phyloP scores from a whole-genome alignment of 2,888 invertebrate genomes.

The Slavum lentiscoides region DNA sequence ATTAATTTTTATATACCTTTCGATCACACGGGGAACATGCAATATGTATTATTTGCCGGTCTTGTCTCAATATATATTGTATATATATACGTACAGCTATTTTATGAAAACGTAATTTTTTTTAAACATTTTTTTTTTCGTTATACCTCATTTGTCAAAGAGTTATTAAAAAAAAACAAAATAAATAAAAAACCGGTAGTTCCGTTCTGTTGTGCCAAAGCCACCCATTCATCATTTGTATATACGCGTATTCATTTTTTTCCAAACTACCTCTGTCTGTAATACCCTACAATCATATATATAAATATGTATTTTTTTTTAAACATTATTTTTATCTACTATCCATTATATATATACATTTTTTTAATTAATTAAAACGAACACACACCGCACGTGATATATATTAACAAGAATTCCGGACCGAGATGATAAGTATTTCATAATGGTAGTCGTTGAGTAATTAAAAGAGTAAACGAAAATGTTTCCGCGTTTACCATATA shows the following conservation, averaged over 20 bases:
- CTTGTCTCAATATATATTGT: neutral
- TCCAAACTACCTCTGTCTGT: constrained; percentile 20
- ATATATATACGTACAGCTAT: neutral
- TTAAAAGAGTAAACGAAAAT: neutral
- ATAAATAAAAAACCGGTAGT: neutral
- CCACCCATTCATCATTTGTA: constrained; percentile 45
- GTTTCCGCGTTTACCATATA: neutral
- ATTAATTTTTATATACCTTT: neutral
- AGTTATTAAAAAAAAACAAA: constrained; percentile 25
- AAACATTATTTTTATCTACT: constrained; percentile 7
- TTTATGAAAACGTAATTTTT: constrained; percentile 24
- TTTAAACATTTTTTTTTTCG: constrained; percentile 12
- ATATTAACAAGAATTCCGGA: neutral
- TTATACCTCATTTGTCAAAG: constrained; percentile 50
- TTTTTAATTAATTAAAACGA: constrained; percentile 37
- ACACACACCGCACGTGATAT: neutral
- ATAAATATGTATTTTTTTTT: constrained; percentile 22
- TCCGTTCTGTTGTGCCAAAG: constrained; percentile 16
- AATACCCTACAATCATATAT: constrained; percentile 4
- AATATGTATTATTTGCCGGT: neutral
- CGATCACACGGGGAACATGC: neutral
- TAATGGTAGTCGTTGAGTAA: neutral
- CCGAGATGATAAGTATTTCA: neutral
- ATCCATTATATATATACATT: neutral
- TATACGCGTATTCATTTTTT: constrained; percentile 33